Evolutionary conservation across 2,797 vertebrate species (phyloP), one percentile per base, ranked within the genome.

Genomic region (Hylomyscus alleni): DNA sequence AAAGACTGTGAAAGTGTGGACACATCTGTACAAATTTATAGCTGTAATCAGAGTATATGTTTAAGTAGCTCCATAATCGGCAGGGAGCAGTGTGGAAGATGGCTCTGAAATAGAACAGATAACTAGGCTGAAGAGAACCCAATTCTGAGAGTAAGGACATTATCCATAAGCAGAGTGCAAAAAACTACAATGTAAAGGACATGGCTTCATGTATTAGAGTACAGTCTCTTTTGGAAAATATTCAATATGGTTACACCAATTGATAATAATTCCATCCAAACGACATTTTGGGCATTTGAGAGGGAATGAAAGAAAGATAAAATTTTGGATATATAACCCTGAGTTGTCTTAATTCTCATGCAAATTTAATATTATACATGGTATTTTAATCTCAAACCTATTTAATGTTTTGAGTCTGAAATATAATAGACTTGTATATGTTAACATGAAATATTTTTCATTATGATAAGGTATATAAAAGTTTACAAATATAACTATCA

Each of bases 391-490:
- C n/a, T 60, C 1, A 95, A 40, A 76, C 1, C 8, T 52, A 54
- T 40, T 90, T 87, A 76, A 82, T 91, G 73, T 78, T 24, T 24
- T 84, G n/a, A 67, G 40, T 77, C 22, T 81, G 81, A 26, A 86
- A 76, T 4, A 56, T 52, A 60, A 40, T 4, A 83, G n/a, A 77
- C 58, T 75, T n/a, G 13, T 65, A 58, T 4, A 76, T 37, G 52
- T 47, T 86, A 82, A 50, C 24, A 94, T 26, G 52, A 93, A 80
- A 34, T 84, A 67, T 81, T 92, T 96, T 80, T 84, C 31, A 19
- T 67, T n/a, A 56, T 62, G 31, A 67, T 50, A 88, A 69, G 54
- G 1, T 73, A 67, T 85, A 72, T 8, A 80, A 67, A 95, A 67
- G 11, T 84, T 95, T 24, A 72, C 37, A 52, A 86, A 83, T 60